These are phyloP conservation scores for Macaca nemestrina DNA, from an alignment of 2,113 vertebrate genomes.

Conservation along the genomic window DNA sequence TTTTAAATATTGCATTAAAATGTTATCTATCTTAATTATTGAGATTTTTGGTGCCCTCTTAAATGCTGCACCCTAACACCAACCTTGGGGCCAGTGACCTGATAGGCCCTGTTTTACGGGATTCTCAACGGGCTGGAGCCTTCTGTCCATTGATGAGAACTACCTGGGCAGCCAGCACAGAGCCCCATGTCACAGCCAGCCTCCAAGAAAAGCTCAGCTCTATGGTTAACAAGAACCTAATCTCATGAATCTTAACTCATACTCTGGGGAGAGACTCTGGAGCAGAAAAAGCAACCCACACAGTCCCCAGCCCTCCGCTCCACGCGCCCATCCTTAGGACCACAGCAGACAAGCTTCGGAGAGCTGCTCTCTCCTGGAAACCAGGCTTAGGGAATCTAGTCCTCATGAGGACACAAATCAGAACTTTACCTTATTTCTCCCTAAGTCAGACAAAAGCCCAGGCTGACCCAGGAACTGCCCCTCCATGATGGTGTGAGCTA, in stretches of 20 bases:
- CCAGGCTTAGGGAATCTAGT: background rate
- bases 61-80: background rate
- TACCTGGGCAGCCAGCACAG: background rate
- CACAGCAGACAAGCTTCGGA: too few relatives aligned
- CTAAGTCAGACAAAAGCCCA: background rate
- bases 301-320: too few relatives aligned
- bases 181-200: too few relatives aligned
- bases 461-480: background rate
- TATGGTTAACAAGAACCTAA: background rate
- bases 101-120: background rate
- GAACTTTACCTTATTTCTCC: background rate
- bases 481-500: background rate
- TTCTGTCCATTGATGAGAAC: background rate
- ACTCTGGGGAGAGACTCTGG: background rate
- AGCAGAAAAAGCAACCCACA: background rate
- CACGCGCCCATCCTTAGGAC: background rate
- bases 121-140: background rate
- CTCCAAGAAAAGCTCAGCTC: background rate
- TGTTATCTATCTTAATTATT: background rate
- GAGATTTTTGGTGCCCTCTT: background rate
- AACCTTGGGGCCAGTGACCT: background rate
- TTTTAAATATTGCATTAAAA: background rate
- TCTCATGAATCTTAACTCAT: background rate
- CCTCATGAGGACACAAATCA: background rate
- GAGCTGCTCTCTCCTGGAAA: background rate